Percentiles rank a stretch among this genome's conserved stretches.
Evolutionary conservation across 2,113 vertebrate genomes (phyloP).

Genomic region (Brachypteracias leptosomus): DNA sequence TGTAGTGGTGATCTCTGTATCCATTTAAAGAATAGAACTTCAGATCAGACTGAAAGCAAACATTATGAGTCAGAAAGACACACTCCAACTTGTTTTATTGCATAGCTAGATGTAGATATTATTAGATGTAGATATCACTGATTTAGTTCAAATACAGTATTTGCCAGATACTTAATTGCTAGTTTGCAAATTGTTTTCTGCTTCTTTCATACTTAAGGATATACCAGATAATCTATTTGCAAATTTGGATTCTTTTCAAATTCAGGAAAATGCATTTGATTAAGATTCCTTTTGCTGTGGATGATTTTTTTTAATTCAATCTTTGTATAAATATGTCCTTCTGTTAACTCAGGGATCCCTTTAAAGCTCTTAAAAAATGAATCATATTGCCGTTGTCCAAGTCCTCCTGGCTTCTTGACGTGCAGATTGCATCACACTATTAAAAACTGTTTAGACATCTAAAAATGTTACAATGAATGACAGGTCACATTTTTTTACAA

Average conservation of each 20-base stretch:
- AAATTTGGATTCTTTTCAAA: slow-evolving; percentile 41
- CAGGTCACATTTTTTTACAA: slow-evolving; percentile 8
- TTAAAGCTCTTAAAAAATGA: slow-evolving; percentile 35
- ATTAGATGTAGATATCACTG: slow-evolving; percentile 41
- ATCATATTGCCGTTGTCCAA: slow-evolving; percentile 42
- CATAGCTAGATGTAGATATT: slow-evolving; percentile 12
- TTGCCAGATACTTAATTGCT: slow-evolving; percentile 59
- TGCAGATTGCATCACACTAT: slow-evolving; percentile 35
- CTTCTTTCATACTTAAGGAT: slow-evolving; percentile 12
- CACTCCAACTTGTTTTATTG: slow-evolving; percentile 50
- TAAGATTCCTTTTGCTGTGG: neutral
- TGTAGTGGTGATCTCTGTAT: slow-evolving; percentile 55
- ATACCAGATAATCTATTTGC: slow-evolving; percentile 31
- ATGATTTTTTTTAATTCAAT: neutral
- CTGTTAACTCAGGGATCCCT: slow-evolving; percentile 36
- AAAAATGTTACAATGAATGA: slow-evolving; percentile 47
- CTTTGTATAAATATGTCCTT: neutral
- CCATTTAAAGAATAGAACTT: slow-evolving; percentile 59
- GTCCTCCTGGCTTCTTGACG: slow-evolving; percentile 27
- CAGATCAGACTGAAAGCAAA: slow-evolving; percentile 53
- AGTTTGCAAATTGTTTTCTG: slow-evolving; percentile 60
- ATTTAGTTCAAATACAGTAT: slow-evolving; percentile 46
- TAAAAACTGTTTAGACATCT: slow-evolving; percentile 33
- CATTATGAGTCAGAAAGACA: slow-evolving; percentile 46
- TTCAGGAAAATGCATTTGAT: slow-evolving; percentile 33